Evolutionary conservation across 1,140 invertebrate genomes (phyloP), one percentile per base, ranked within the genome.

Genomic region (Drosophila bifasciata): DNA sequence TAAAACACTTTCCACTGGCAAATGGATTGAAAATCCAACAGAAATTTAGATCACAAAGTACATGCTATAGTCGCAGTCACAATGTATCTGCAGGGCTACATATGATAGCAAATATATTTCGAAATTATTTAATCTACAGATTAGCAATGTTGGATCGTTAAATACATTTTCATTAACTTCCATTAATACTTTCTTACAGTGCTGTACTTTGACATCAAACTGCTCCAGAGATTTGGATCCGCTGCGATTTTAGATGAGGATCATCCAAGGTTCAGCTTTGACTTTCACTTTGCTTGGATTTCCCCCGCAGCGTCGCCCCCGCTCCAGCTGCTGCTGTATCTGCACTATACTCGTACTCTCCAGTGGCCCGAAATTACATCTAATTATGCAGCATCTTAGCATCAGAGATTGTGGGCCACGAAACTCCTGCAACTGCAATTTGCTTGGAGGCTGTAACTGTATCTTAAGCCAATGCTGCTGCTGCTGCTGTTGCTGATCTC

Each of bases 341-440:
- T 51, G 32, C 25, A 25, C 32, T 45, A 50, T 39, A 53, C 71
- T 72, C 56, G 45, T 39, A 53, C 71, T 72, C 56, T 58, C 52
- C 79, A 58, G 48, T 53, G 61, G 68, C 36, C 84, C 81, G 76
- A 86, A 86, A 86, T 86, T 86, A 88, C 78, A 86, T 59, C 83
- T 86, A 86, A 86, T 86, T 85, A 85, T 85, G 80, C 77, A 79
- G 80, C 80, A 85, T 85, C 80, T 85, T 86, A 71, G 77, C 77
- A 36, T 13, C 32, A 46, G 61, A 85, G 80, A 84, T 86, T 85
- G 32, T 36, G 83, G 73, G 81, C 81, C 32, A 36, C 32, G 13
- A 86, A 86, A 73, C 77, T 85, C 59, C 79, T 81, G 78, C 44
- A 62, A 48, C 53, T 85, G 81, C 83, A 81, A 86, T 85, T 85